Percentiles rank a stretch among this genome's conserved stretches.
These are phyloP conservation scores for Ianthella basta DNA, from an alignment of 37 sponge, comb jelly and placozoan species.

Conservation along the genomic window DNA sequence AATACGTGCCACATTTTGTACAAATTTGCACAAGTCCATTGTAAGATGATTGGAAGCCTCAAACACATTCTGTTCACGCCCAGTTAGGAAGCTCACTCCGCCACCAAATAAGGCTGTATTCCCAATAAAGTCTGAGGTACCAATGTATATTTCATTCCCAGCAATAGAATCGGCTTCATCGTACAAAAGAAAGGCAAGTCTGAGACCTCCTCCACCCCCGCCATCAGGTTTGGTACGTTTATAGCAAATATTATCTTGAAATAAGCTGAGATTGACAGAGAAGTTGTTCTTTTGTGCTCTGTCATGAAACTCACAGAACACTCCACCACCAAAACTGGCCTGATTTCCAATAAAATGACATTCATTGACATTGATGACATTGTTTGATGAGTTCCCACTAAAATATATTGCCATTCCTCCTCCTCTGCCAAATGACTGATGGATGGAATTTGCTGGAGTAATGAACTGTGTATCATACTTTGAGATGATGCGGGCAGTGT, in stretches of 20 bases:
- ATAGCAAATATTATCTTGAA: not conserved
- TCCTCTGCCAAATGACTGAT: conserved; percentile 38
- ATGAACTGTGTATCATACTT: not conserved
- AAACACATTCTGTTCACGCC: not conserved
- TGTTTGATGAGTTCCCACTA: conserved; percentile 16
- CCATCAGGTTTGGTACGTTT: not conserved
- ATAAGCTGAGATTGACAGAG: not conserved
- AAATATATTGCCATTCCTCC: conserved; percentile 35
- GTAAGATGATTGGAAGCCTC: not conserved
- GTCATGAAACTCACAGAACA: conserved; percentile 42
- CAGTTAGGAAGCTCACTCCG: not conserved
- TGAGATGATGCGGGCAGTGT: not conserved
- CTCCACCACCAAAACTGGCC: conserved; percentile 25
- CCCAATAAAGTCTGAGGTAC: not conserved
- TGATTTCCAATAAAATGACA: conserved; percentile 3
- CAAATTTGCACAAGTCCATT: not conserved
- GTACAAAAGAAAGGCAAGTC: conserved; percentile 6
- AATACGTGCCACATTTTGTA: not conserved
- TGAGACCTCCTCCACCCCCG: not conserved
- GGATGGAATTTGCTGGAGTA: not conserved
- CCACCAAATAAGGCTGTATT: conserved; percentile 3
- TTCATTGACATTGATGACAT: not conserved
- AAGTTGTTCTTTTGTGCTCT: conserved; percentile 4
- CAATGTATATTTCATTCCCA: not conserved
- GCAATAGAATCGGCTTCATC: not conserved